Evolutionary conservation across 2,888 invertebrate genomes (phyloP).

Genomic region (Drosophila ezoana): DNA sequence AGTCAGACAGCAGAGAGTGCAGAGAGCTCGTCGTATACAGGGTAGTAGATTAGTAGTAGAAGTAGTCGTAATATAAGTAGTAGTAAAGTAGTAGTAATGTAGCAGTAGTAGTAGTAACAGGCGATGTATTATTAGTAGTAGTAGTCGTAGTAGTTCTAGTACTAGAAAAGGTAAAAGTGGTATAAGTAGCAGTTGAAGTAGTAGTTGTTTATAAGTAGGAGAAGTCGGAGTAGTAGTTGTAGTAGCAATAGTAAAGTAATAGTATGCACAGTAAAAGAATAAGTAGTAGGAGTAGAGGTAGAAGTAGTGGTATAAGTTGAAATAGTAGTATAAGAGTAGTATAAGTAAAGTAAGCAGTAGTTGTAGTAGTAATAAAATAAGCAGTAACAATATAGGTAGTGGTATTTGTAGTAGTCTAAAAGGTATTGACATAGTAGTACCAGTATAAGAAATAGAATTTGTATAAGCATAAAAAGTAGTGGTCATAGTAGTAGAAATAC

Average conservation of each 20-base stretch:
- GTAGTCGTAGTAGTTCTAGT: background rate
- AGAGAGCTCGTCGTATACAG: conserved; percentile 39
- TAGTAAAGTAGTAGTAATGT: background rate
- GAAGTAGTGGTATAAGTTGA: background rate
- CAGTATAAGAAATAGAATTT: background rate
- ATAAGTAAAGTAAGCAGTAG: too few relatives aligned
- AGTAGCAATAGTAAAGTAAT: background rate
- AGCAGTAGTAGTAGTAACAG: background rate
- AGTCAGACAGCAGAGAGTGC: conserved; percentile 68
- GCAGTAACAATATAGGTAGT: background rate
- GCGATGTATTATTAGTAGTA: background rate
- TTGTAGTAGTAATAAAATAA: background rate
- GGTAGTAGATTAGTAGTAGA: conserved; percentile 13
- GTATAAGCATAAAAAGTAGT: background rate
- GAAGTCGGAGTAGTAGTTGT: background rate
- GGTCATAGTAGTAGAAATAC: background rate
- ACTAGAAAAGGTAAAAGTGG: background rate
- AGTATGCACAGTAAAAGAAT: background rate
- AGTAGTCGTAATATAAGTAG: background rate
- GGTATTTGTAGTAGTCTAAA: background rate
- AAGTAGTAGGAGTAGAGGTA: background rate
- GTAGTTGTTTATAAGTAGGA: background rate
- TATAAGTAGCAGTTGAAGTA: background rate
- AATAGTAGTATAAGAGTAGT: too few relatives aligned
- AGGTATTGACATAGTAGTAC: background rate